Evolutionary conservation across 2,888 invertebrate species (phyloP).

Genomic region (Agrotis puta): DNA sequence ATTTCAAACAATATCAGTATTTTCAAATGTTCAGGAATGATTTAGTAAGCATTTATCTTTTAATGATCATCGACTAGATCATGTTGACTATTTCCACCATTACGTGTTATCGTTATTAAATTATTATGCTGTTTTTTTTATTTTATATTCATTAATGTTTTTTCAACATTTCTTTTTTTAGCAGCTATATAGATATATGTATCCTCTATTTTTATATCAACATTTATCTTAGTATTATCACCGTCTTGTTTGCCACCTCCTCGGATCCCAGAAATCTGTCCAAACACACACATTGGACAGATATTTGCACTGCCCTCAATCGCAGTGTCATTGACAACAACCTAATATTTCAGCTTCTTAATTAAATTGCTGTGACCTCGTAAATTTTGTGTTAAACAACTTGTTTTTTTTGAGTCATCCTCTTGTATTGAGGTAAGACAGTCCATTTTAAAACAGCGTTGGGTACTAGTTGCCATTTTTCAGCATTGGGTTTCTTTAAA

Average conservation of each 20-base stretch:
- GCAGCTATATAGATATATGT: no score
- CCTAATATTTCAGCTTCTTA: constrained; percentile 56
- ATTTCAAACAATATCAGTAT: not conserved
- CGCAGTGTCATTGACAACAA: constrained; percentile 45
- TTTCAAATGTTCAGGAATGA: no score
- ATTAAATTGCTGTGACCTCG: constrained; percentile 57
- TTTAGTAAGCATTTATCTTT: not conserved
- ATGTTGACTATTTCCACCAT: not conserved
- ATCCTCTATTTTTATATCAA: not conserved
- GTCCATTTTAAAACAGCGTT: no score
- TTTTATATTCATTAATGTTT: no score
- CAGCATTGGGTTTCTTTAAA: no score
- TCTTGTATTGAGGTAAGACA: constrained; percentile 32
- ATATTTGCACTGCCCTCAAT: constrained; percentile 44
- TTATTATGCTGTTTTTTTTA: not conserved
- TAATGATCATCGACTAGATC: not conserved
- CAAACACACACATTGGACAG: constrained; percentile 29
- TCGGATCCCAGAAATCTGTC: constrained; percentile 23
- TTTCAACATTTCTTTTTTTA: no score
- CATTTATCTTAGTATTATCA: not conserved
- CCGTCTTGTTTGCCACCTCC: not conserved
- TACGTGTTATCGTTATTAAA: not conserved
- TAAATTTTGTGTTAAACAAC: constrained; percentile 49
- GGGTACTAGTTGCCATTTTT: no score
- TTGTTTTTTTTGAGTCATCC: constrained; percentile 56